Conservation (phyloP, 1,140 invertebrate genomes). For the Drosophila albomicans region DNA sequence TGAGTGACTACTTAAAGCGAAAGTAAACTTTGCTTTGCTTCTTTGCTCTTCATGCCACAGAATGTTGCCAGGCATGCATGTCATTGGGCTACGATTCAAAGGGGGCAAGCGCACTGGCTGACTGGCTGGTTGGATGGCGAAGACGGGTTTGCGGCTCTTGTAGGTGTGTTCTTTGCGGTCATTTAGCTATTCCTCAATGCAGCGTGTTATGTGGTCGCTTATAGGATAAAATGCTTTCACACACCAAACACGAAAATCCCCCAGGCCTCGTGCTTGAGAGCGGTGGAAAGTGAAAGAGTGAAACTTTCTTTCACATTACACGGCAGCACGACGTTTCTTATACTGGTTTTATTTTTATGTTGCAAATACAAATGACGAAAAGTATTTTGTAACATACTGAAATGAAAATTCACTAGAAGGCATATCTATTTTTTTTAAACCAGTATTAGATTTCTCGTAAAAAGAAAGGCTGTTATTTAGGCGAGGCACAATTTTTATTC, state of each 20-base stretch:
- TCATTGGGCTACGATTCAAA: background rate
- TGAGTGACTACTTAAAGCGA: constrained; percentile 77
- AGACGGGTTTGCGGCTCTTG: constrained; percentile 29
- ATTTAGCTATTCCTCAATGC: constrained; percentile 80
- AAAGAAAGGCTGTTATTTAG: too few relatives aligned
- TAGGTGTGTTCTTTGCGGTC: constrained; percentile 77
- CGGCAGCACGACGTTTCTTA: background rate
- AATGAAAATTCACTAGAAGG: too few relatives aligned
- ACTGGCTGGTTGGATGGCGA: background rate
- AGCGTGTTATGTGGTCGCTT: constrained; percentile 80
- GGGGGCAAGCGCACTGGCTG: background rate
- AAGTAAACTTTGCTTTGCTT: constrained; percentile 77
- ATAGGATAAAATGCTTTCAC: constrained; percentile 60
- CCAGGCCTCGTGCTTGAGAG: background rate
- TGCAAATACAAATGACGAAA: too few relatives aligned
- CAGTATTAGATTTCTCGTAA: too few relatives aligned
- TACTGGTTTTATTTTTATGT: too few relatives aligned
- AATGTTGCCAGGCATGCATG: constrained; percentile 54
- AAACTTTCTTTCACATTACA: constrained; percentile 1
- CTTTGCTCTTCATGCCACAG: constrained; percentile 53
- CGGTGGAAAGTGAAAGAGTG: background rate
- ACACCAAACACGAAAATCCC: background rate
- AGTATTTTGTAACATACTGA: too few relatives aligned
- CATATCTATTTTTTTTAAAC: too few relatives aligned
- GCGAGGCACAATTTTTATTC: too few relatives aligned